phyloP scores from a whole-genome alignment of 2,113 vertebrate genomes.

The Piprites chloris region DNA sequence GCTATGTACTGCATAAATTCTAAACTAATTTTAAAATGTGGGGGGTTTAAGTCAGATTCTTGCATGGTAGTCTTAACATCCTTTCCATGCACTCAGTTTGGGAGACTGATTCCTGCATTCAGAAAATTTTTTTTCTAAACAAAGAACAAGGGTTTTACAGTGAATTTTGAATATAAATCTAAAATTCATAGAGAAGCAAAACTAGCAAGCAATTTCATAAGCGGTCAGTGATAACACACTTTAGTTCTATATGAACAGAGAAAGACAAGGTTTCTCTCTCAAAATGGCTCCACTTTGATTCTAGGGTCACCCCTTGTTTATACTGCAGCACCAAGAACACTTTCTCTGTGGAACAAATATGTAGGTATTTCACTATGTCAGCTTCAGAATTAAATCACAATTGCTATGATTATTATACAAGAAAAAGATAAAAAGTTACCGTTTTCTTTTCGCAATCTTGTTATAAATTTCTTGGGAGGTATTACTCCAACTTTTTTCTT shows the following conservation, averaged over 20 bases:
- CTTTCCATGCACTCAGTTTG: not conserved
- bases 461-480: slow-evolving; percentile 86
- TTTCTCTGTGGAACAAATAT: not conserved
- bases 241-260: not conserved
- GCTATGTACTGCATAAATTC: not conserved
- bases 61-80: not conserved
- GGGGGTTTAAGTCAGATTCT: not conserved
- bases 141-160: not conserved
- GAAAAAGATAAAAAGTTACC: slow-evolving; percentile 61
- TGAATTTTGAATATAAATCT: not conserved
- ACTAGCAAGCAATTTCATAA: not conserved
- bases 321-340: not conserved
- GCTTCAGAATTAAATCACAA: not conserved
- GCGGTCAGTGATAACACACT: not conserved
- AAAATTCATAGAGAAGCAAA: not conserved
- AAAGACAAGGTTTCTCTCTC: not conserved
- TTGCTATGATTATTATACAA: not conserved
- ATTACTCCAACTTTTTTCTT: slow-evolving; percentile 86
- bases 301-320: not conserved
- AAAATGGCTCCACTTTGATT: not conserved
- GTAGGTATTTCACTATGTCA: not conserved
- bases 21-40: not conserved
- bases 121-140: not conserved
- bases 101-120: not conserved
- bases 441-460: slow-evolving; percentile 82